Conservation (phyloP, 2,797 vertebrate genomes). For the Amazona finschi region DNA sequence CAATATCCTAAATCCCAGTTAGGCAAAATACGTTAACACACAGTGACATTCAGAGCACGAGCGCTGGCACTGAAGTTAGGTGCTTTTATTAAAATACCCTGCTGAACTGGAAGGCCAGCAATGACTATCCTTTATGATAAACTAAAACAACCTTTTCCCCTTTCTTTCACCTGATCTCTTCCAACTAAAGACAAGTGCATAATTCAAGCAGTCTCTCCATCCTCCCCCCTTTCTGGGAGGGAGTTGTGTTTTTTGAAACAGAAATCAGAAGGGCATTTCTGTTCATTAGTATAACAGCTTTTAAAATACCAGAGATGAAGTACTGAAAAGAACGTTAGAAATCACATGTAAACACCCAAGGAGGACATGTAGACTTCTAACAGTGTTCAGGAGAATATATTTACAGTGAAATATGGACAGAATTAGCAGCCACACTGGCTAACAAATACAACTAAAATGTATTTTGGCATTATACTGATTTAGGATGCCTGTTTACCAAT, state of each 20-base stretch:
- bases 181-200: neutral
- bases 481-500: neutral
- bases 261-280: neutral
- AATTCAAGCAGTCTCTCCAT: neutral
- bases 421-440: neutral
- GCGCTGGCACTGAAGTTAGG: neutral
- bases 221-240: neutral
- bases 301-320: neutral
- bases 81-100: neutral
- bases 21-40: neutral
- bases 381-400: neutral
- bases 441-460: neutral
- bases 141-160: slow-evolving; percentile 3
- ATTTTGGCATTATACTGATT: neutral
- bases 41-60: neutral
- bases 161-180: neutral
- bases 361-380: neutral
- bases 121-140: neutral
- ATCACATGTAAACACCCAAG: neutral
- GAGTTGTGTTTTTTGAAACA: neutral
- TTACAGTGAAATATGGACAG: neutral
- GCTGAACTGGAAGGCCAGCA: neutral
- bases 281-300: neutral
- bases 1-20: slow-evolving; percentile 1
- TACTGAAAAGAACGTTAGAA: neutral